Conservation (phyloP, 2,797 vertebrate genomes). For the Lateolabrax maculatus region DNA sequence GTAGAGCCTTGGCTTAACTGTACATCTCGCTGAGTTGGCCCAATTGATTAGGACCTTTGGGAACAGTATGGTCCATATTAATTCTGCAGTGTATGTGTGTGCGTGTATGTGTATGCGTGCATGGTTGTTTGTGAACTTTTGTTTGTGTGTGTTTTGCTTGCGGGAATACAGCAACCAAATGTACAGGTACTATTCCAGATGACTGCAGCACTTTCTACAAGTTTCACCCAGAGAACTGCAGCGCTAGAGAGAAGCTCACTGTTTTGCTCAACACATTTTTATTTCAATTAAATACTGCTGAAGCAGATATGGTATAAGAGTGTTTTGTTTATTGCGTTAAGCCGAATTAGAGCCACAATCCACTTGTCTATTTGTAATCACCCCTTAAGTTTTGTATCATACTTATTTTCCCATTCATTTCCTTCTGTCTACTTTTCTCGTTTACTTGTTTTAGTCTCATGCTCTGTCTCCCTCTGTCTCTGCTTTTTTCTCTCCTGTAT, state of each 20-base stretch:
- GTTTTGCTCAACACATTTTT: constrained; percentile 25
- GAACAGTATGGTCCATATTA: constrained; percentile 62
- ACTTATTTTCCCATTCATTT: constrained; percentile 18
- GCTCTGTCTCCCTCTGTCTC: constrained; percentile 12
- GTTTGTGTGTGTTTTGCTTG: constrained; percentile 48
- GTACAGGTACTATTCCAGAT: constrained; percentile 63
- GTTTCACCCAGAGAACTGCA: constrained; percentile 56
- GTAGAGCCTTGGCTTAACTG: constrained; percentile 46
- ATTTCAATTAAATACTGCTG: constrained; percentile 7
- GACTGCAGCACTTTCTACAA: constrained; percentile 74
- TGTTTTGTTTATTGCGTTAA: constrained; percentile 18
- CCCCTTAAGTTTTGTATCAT: constrained; percentile 18
- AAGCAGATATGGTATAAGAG: neutral
- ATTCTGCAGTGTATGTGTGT: constrained; percentile 44
- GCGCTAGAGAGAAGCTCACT: constrained; percentile 35
- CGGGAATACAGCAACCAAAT: constrained; percentile 52
- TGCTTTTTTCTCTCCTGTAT: constrained; percentile 25
- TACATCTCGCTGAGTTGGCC: constrained; percentile 68
- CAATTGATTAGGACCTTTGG: constrained; percentile 75
- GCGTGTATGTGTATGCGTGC: constrained; percentile 20
- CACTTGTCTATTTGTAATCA: constrained; percentile 17
- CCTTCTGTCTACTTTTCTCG: constrained; percentile 11
- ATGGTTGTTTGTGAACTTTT: constrained; percentile 26
- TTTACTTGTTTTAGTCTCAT: constrained; percentile 43
- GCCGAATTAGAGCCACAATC: neutral